Evolutionary conservation across 2,888 invertebrate genomes (phyloP).

Genomic region (Xanthia togata): DNA sequence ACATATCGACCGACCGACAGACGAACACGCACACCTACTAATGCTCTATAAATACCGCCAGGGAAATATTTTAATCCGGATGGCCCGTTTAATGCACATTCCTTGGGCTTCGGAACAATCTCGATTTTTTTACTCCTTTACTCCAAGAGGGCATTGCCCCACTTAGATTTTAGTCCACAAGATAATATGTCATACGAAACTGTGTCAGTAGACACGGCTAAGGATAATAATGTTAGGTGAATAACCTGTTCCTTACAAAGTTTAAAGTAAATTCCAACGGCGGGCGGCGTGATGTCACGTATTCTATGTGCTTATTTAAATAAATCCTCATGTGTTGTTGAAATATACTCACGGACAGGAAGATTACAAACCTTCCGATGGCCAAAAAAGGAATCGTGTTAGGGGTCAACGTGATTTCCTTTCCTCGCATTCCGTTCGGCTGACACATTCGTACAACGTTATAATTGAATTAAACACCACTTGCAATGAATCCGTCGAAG

Average conservation of each 20-base stretch:
- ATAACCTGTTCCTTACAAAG: constrained; percentile 74
- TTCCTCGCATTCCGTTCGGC: constrained; percentile 86
- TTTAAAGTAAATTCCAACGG: constrained; percentile 68
- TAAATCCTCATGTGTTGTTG: constrained; percentile 52
- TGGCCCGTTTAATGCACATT: constrained; percentile 88
- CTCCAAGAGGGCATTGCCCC: constrained; percentile 78
- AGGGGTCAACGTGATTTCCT: constrained; percentile 88
- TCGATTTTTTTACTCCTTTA: constrained; percentile 77
- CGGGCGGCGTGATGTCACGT: constrained; percentile 70
- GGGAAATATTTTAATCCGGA: constrained; percentile 90
- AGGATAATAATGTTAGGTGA: constrained; percentile 78
- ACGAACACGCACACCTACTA: constrained; percentile 87
- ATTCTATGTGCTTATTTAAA: constrained; percentile 69
- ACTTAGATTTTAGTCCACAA: constrained; percentile 76
- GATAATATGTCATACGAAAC: constrained; percentile 78
- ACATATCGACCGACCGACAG: constrained; percentile 84
- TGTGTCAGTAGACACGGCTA: constrained; percentile 81
- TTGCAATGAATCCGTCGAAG: constrained; percentile 82
- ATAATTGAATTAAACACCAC: constrained; percentile 84
- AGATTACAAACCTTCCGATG: constrained; percentile 79
- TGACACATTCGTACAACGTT: constrained; percentile 83
- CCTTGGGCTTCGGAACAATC: constrained; percentile 82
- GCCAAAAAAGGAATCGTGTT: constrained; percentile 85
- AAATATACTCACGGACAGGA: constrained; percentile 74
- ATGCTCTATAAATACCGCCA: constrained; percentile 88